Percentiles rank a stretch among this genome's conserved stretches.
Evolutionary conservation across 2,888 invertebrate species (phyloP).

Genomic region (Eledona agricola): DNA sequence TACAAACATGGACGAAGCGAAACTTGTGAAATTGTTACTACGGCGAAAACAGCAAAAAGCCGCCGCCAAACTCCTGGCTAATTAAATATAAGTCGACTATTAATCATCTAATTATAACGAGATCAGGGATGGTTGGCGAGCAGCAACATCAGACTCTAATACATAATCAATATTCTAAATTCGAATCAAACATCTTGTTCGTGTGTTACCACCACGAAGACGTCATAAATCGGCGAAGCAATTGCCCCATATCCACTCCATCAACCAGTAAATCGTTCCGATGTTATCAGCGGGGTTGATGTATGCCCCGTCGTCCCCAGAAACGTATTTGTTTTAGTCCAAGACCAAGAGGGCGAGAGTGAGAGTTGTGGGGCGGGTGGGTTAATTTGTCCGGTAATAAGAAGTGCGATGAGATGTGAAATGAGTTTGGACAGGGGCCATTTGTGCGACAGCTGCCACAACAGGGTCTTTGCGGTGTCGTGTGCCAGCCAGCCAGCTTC

Average conservation of each 20-base stretch:
- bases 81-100: conserved; percentile 28
- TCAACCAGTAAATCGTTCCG: conserved; percentile 12
- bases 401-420: conserved; percentile 56
- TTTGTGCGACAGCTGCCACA: conserved; percentile 55
- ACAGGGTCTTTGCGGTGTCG: conserved; percentile 30
- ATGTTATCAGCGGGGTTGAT: conserved; percentile 10
- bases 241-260: conserved; percentile 6
- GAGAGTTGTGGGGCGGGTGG: no score
- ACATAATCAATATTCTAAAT: conserved; percentile 24
- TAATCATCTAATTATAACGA: conserved; percentile 33
- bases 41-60: conserved; percentile 15
- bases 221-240: conserved; percentile 3
- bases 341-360: conserved; percentile 13
- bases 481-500: conserved; percentile 37
- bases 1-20: conserved; percentile 21
- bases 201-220: conserved; percentile 1
- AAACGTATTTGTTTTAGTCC: conserved; percentile 10
- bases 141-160: conserved; percentile 19
- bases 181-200: conserved; percentile 11
- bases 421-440: conserved; percentile 59
- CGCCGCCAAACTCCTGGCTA: conserved; percentile 21
- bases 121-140: conserved; percentile 26
- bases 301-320: conserved; percentile 10
- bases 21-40: conserved; percentile 10
- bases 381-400: conserved; percentile 43